Conservation (phyloP, 2,113 vertebrate genomes). For the Ptyas mucosa region DNA sequence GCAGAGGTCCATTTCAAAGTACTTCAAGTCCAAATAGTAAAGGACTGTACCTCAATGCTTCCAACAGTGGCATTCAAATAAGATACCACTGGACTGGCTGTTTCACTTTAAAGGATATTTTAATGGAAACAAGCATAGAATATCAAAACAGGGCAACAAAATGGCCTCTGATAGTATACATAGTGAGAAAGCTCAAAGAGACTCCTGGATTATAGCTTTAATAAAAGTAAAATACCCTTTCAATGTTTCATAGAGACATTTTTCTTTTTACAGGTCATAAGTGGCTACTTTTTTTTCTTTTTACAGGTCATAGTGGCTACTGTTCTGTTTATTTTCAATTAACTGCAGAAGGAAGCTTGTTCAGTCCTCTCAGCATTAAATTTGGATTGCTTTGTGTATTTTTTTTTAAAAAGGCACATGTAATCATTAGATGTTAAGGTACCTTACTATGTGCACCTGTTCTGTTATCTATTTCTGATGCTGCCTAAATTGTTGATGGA, state of each 20-base stretch:
- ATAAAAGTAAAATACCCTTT: not conserved
- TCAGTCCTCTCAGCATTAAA: not conserved
- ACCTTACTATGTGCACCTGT: constrained; percentile 7
- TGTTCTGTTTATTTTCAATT: not conserved
- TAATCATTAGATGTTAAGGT: not conserved
- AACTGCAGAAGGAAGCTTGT: not conserved
- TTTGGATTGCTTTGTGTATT: not conserved
- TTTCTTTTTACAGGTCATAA: not conserved
- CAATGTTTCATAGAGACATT: not conserved
- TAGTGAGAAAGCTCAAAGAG: not conserved
- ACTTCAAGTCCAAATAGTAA: not conserved
- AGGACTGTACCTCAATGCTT: not conserved
- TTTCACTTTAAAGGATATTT: not conserved
- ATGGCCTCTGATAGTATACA: not conserved
- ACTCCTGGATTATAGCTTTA: not conserved
- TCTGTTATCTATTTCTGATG: not conserved
- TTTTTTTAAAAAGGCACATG: not conserved
- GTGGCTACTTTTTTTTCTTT: not conserved
- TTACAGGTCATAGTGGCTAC: not conserved
- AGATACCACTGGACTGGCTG: not conserved
- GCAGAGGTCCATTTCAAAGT: not conserved
- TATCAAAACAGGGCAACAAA: not conserved
- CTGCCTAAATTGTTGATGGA: not conserved
- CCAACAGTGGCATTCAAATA: not conserved
- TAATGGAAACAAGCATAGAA: not conserved